Conservation (phyloP, 1,140 invertebrate genomes). For the Leptinotarsa lineolata region DNA sequence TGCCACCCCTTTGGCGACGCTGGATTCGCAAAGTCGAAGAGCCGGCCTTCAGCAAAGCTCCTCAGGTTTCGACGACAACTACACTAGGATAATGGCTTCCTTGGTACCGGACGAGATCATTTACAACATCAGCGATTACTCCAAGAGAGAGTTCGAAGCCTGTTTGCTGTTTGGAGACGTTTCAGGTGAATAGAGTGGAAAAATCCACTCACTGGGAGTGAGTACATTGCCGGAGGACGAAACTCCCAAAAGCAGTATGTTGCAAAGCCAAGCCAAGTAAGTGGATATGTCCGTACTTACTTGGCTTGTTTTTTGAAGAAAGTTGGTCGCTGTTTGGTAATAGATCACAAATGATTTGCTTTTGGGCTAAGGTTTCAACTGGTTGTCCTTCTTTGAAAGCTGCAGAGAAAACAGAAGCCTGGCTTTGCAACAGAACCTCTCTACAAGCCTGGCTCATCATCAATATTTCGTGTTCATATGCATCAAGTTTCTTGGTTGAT, state of each 20-base stretch:
- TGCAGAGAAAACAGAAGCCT: too few relatives aligned
- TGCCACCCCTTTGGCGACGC: slow-evolving; percentile 27
- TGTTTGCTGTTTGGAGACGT: slow-evolving; percentile 67
- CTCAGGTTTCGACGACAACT: slow-evolving; percentile 34
- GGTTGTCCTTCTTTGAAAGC: too few relatives aligned
- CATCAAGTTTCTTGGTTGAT: too few relatives aligned
- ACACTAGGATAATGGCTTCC: slow-evolving; percentile 63
- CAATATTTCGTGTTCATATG: too few relatives aligned
- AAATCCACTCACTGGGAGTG: not conserved
- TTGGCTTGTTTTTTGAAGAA: too few relatives aligned
- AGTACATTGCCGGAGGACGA: not conserved
- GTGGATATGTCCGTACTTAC: too few relatives aligned
- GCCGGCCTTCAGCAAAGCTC: not conserved
- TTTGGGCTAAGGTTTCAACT: too few relatives aligned
- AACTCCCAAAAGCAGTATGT: not conserved
- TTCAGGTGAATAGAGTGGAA: slow-evolving; percentile 52
- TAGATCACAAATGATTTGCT: too few relatives aligned
- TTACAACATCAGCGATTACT: slow-evolving; percentile 60
- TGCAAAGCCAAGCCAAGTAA: not conserved
- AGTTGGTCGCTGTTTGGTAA: too few relatives aligned
- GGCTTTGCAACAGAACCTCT: too few relatives aligned
- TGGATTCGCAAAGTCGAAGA: not conserved
- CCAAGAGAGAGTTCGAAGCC: slow-evolving; percentile 60
- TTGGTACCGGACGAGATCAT: slow-evolving; percentile 68
- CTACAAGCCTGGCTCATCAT: too few relatives aligned